A percentile compares a stretch with the other conserved stretches of the same genome.
phyloP scores from a whole-genome alignment of 2,797 vertebrate species.

The Buceros bicornis region DNA sequence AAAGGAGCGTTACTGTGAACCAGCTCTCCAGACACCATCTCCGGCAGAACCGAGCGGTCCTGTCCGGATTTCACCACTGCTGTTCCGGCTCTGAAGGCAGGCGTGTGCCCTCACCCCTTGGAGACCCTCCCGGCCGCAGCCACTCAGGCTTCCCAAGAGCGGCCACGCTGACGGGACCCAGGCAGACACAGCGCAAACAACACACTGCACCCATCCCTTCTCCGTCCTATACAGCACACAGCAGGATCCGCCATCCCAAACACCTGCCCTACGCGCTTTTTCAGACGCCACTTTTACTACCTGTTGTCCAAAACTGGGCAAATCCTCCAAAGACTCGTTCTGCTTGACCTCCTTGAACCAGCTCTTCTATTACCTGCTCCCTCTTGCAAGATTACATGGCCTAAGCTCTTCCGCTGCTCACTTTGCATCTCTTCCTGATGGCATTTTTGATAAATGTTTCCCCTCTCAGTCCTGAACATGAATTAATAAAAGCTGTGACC shows the following conservation, averaged over 20 bases:
- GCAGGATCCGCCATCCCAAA: neutral
- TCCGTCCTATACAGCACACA: neutral
- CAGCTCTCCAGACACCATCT: neutral
- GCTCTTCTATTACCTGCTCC: neutral
- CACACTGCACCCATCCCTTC: neutral
- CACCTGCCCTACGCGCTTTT: neutral
- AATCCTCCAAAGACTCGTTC: neutral
- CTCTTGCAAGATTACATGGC: neutral
- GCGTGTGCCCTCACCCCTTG: neutral
- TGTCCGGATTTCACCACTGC: neutral
- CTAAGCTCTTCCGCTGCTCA: neutral
- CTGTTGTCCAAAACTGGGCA: neutral
- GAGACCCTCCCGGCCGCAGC: neutral
- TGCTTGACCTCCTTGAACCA: neutral
- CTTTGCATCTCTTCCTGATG: neutral
- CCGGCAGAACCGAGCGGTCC: neutral
- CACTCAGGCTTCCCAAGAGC: neutral
- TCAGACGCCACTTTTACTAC: neutral
- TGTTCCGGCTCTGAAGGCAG: neutral
- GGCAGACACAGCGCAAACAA: neutral
- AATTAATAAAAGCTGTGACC: neutral
- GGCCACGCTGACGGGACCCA: neutral
- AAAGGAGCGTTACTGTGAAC: neutral
- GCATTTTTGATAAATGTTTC: neutral
- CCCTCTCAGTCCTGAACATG: neutral